Base-by-base conservation (phyloP, 1,140 invertebrate genomes). In the Listronotus oregonensis region DNA sequence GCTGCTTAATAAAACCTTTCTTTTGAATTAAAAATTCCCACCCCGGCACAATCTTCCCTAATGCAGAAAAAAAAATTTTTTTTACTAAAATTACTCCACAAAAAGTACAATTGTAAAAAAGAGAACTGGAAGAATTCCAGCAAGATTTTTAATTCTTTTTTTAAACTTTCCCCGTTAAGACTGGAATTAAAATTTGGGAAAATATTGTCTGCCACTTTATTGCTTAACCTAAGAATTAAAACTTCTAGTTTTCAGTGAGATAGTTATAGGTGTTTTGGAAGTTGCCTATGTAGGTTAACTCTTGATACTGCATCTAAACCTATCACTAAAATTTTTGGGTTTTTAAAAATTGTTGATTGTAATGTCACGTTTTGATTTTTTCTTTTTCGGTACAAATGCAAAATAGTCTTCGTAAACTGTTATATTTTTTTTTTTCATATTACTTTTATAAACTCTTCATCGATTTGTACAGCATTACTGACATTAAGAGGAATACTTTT, bases 281-380 rank as follows among this genome's bases (percentile, higher is more conserved):
- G 90, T 61, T 91, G 89, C 17, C 93, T 84, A 46, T 90, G 85
- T 61, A 94, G 89, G 79, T 96, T 95, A 50, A 95, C 81, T 47
- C 92, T 83, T 0, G 94, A 96, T 1, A 95, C 85, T 0, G 91
- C 89, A 75, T 96, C 94, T 12, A 96, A 83, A 0, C 94, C 94
- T n/a, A 96, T 76, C 10, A 96, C 81, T 18, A 96, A 81, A 0
- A 97, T 83, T 68, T 86, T 90, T 12, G 44, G 46, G 44, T 52
- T 57, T 9, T n/a, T n/a, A n/a, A n/a, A 84, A 7, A 3, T 52
- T 50, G 71, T 70, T 39, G 75, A 65, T 51, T 75, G 64, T 49
- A 70, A 61, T 6, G 40, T 61, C 44, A 66, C 64, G 18, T 37
- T 68, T 39, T 15, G 71, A 37, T 9, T 10, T 55, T 5, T 37